phyloP scores from a whole-genome alignment of 2,888 invertebrate species.

The Ennomos quercinarius region DNA sequence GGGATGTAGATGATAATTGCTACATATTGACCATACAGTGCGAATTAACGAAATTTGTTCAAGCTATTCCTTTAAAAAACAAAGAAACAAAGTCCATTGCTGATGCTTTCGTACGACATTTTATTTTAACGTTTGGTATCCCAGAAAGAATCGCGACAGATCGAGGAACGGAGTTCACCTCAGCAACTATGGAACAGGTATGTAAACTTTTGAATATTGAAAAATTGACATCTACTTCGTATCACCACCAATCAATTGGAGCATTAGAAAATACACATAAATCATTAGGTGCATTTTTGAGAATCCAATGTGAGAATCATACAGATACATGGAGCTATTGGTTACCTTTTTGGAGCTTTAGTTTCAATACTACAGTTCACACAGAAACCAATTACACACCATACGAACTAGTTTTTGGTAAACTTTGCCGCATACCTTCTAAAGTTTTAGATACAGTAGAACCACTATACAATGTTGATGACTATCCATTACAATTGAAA shows the following conservation, averaged over 20 bases:
- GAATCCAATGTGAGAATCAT: neutral
- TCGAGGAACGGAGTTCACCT: conserved; percentile 1
- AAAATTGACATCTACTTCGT: neutral
- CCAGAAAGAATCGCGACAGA: neutral
- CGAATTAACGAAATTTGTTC: conserved; percentile 10
- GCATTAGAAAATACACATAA: conserved; percentile 2
- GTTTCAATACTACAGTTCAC: conserved; percentile 2
- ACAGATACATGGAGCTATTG: conserved; percentile 3
- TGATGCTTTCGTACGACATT: neutral
- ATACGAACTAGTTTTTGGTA: conserved; percentile 6
- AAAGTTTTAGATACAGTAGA: neutral
- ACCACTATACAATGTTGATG: conserved; percentile 3
- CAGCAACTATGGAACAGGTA: neutral
- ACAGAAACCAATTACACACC: conserved; percentile 7
- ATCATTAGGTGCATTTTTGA: neutral
- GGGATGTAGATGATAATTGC: conserved; percentile 25
- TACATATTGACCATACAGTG: conserved; percentile 37
- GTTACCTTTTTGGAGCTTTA: conserved; percentile 5
- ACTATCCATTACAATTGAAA: conserved; percentile 3
- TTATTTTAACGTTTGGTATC: neutral
- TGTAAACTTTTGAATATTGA: conserved; percentile 1
- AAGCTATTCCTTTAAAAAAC: neutral
- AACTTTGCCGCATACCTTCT: neutral
- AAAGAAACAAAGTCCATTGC: neutral
- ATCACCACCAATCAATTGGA: conserved; percentile 4